Percentiles rank a stretch among this genome's conserved stretches.
Evolutionary conservation across 2,888 invertebrate species (phyloP).

Genomic region (Altica lythri): DNA sequence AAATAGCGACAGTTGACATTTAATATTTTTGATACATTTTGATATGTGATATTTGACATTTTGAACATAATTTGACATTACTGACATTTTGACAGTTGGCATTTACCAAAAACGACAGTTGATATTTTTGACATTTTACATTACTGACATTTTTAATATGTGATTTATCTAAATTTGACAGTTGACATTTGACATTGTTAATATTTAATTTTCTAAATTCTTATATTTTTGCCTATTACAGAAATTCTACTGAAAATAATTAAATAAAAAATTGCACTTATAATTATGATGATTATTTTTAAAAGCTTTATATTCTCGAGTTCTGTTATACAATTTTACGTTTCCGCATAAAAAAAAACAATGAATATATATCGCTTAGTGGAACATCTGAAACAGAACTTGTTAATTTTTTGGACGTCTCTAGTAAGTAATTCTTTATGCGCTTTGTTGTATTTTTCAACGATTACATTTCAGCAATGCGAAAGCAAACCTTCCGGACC

Average conservation of each 20-base stretch:
- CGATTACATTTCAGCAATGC: constrained; percentile 29
- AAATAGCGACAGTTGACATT: too few relatives aligned
- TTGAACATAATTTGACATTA: too few relatives aligned
- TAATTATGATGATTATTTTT: constrained; percentile 8
- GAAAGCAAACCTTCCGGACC: constrained; percentile 20
- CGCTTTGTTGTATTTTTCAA: constrained; percentile 33
- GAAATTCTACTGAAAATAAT: not conserved
- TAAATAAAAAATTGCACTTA: not conserved
- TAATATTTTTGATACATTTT: too few relatives aligned
- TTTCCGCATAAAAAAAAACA: constrained; percentile 1
- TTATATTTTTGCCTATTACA: not conserved
- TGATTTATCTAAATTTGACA: too few relatives aligned
- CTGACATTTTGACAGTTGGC: too few relatives aligned
- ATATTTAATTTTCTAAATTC: not conserved
- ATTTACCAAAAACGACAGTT: too few relatives aligned
- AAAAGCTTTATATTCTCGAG: constrained; percentile 7
- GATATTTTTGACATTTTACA: too few relatives aligned
- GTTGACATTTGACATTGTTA: too few relatives aligned
- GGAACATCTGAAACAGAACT: constrained; percentile 14
- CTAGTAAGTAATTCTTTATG: constrained; percentile 24
- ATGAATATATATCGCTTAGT: constrained; percentile 8
- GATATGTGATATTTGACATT: too few relatives aligned
- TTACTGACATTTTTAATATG: too few relatives aligned
- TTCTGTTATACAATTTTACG: constrained; percentile 7
- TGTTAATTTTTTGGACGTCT: constrained; percentile 30